Conservation (phyloP, 1,140 invertebrate genomes). For the Eumaeus atala region DNA sequence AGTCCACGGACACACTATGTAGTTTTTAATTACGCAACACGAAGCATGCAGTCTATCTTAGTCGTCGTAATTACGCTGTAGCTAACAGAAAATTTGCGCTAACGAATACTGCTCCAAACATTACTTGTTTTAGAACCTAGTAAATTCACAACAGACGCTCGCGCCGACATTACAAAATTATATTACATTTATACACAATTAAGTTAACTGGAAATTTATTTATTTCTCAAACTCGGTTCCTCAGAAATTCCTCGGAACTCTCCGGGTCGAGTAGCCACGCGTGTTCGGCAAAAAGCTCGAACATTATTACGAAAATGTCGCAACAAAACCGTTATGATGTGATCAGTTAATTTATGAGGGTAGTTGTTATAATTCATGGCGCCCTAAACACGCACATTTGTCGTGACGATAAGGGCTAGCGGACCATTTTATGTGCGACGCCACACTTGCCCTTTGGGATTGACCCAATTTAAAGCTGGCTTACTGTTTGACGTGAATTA, state of each 20-base stretch:
- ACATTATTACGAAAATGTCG: conserved; percentile 7
- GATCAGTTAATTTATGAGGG: conserved; percentile 39
- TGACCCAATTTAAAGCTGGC: conserved; percentile 26
- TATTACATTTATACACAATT: neutral
- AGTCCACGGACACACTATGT: too few relatives aligned
- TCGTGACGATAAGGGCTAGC: conserved; percentile 34
- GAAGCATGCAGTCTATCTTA: too few relatives aligned
- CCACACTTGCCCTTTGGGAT: conserved; percentile 25
- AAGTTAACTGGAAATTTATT: too few relatives aligned
- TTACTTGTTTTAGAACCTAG: neutral
- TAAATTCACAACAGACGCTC: conserved; percentile 1
- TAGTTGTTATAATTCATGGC: conserved; percentile 40
- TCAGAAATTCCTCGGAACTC: too few relatives aligned
- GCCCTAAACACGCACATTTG: conserved; percentile 36
- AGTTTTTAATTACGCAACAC: too few relatives aligned
- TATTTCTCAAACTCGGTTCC: too few relatives aligned
- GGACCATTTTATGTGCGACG: conserved; percentile 22
- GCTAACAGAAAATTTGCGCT: too few relatives aligned
- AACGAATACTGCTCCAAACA: conserved; percentile 2
- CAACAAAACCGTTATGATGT: conserved; percentile 32
- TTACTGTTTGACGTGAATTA: conserved; percentile 21
- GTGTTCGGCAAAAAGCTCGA: neutral
- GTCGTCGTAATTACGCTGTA: too few relatives aligned
- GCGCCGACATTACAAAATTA: conserved; percentile 1
- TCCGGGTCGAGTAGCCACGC: too few relatives aligned